Conservation (phyloP, 1,140 invertebrate species). For the Drosophila truncata region DNA sequence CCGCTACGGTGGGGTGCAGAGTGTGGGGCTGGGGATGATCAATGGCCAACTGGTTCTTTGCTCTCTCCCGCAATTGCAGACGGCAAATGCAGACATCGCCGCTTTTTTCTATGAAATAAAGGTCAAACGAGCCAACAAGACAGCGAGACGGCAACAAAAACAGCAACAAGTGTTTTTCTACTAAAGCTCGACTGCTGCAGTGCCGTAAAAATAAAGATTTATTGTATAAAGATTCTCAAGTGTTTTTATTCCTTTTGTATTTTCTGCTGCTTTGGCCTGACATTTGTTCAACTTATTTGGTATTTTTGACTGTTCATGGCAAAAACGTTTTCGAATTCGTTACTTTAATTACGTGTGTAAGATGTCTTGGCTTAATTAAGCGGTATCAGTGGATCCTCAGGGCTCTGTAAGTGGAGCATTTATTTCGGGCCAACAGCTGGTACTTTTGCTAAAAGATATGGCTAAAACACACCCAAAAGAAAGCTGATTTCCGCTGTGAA, state of each 20-base stretch:
- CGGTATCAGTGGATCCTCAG: neutral
- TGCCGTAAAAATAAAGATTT: constrained; percentile 63
- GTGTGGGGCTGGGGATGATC: constrained; percentile 48
- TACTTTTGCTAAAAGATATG: neutral
- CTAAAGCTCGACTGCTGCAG: constrained; percentile 18
- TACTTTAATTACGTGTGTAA: constrained; percentile 43
- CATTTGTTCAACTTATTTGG: constrained; percentile 63
- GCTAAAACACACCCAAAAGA: constrained; percentile 56
- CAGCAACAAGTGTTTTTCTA: constrained; percentile 69
- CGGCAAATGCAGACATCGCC: constrained; percentile 71
- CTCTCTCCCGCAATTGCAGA: constrained; percentile 67
- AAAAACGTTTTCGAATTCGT: constrained; percentile 21
- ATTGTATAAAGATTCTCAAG: constrained; percentile 60
- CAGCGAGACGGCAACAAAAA: constrained; percentile 46
- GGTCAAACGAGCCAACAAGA: constrained; percentile 64
- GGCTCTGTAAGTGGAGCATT: constrained; percentile 5
- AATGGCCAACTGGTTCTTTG: constrained; percentile 75
- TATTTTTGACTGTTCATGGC: constrained; percentile 38
- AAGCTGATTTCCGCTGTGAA: constrained; percentile 73
- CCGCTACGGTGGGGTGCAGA: too few species aligned
- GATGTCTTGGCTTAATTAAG: constrained; percentile 44
- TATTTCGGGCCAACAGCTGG: constrained; percentile 2
- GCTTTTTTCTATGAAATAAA: constrained; percentile 70
- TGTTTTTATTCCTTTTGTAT: constrained; percentile 42
- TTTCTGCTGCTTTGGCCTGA: constrained; percentile 47